A percentile compares a stretch with the other conserved stretches of the same genome.
phyloP scores from a whole-genome alignment of 2,888 invertebrate genomes.

The Heterodera filipjevi region DNA sequence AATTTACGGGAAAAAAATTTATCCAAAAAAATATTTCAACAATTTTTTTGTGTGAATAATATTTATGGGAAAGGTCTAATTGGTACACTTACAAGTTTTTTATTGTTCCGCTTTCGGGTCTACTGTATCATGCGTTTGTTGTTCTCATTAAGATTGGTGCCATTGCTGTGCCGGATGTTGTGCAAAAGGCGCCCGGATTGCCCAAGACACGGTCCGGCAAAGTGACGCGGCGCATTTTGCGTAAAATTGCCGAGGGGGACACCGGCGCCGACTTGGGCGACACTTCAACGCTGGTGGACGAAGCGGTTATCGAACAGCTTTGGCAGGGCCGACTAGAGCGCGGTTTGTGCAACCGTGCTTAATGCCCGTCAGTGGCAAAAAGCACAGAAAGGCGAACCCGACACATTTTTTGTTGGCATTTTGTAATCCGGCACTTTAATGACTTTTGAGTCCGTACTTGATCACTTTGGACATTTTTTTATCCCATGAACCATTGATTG shows the following conservation, averaged over 20 bases:
- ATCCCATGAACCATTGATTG: background rate
- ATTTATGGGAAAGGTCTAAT: no score
- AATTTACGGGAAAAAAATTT: no score
- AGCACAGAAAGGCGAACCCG: background rate
- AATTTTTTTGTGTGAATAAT: no score
- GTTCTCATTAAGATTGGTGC: conserved; percentile 86
- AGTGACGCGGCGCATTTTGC: conserved; percentile 91
- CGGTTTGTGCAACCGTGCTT: background rate
- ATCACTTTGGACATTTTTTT: background rate
- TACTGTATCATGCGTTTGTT: no score
- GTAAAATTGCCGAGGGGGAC: conserved; percentile 89
- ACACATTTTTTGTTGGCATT: background rate
- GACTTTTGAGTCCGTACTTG: no score
- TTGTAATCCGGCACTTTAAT: background rate
- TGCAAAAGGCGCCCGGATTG: conserved; percentile 88
- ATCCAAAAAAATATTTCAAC: no score
- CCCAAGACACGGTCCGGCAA: conserved; percentile 83
- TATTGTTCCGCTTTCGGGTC: no score
- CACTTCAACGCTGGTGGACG: conserved; percentile 84
- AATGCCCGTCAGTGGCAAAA: no score
- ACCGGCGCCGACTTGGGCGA: conserved; percentile 80
- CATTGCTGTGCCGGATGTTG: conserved; percentile 90
- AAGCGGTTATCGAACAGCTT: conserved; percentile 56
- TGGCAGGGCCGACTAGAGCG: conserved; percentile 31
- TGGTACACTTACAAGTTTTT: no score